A percentile compares a stretch with the other conserved stretches of the same genome.
Conservation (phyloP, 2,888 invertebrate species). For the Melieria crassipennis region DNA sequence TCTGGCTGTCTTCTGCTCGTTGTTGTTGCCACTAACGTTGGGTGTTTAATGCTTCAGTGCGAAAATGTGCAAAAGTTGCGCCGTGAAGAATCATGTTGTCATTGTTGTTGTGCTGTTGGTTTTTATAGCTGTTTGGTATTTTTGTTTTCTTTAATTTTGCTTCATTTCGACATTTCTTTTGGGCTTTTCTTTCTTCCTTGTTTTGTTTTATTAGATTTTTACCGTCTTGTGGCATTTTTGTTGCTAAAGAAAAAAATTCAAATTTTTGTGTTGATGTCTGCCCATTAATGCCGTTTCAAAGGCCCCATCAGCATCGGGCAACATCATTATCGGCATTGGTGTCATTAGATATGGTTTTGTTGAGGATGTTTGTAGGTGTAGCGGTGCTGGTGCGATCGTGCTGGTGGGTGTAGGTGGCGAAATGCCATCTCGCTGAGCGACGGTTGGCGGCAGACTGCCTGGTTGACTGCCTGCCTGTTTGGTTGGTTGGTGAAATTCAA, state of each 20-base stretch:
- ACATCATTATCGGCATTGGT: too few species aligned
- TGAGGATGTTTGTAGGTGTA: too few species aligned
- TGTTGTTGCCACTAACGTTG: background rate
- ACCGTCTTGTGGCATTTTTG: background rate
- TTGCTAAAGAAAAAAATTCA: background rate
- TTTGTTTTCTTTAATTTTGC: background rate
- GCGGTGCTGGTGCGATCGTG: background rate
- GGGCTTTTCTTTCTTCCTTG: background rate
- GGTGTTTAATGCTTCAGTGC: constrained; percentile 2
- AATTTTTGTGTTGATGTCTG: constrained; percentile 12
- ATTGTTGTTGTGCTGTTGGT: background rate
- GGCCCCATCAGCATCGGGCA: too few species aligned
- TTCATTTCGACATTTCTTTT: background rate
- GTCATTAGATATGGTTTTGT: too few species aligned
- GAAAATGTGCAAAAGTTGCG: background rate
- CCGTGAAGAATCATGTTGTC: constrained; percentile 7
- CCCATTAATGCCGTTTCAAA: constrained; percentile 6
- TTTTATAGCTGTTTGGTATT: background rate
- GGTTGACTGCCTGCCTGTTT: too few species aligned
- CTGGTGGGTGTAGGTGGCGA: background rate
- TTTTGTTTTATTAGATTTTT: constrained; percentile 1
- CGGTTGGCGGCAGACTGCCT: too few species aligned
- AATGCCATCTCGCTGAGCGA: too few species aligned
- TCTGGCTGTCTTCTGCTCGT: background rate
- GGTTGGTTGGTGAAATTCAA: constrained; percentile 12